Base-by-base conservation (phyloP, 2,888 invertebrate genomes). In the Campoplex nolae region DNA sequence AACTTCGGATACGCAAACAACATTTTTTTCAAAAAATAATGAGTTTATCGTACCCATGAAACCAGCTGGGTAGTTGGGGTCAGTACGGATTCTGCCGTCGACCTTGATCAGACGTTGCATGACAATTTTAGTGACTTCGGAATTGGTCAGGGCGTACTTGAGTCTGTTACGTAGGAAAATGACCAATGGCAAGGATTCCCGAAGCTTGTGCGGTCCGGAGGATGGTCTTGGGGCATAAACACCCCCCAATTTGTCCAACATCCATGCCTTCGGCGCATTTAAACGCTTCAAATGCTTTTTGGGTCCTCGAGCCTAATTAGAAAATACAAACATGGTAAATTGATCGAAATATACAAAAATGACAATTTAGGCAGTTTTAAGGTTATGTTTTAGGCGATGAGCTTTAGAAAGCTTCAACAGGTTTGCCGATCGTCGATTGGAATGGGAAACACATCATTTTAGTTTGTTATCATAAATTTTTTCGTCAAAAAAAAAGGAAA, bases 281-380 rank as follows among this genome's bases (percentile, higher is more conserved):
- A 99, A 96, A 95, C 99, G 99, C 97, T 99, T 99, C 96, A 99
- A 96, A 96, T 99, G 99, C 96, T 99, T 99, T 95, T 99, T 99
- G 71, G 99, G 99, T 95, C 99, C 99, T 95, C 99, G 98, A 95
- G 98, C 99, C 99, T 98, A 94, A 28, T 95, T 95, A 4, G 16
- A 62, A 32, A 16, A 62, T 6, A 1, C 38, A 38, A 38, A 38
- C 38, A 38, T 0, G 4, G 11, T 2, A 32, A 62, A 62, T 1
- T 62, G 28, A 62, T 32, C 32, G 7, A 62, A 6, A 62, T 6
- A 16, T 62, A 32, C 62, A 11, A 16, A 89, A 89, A 80, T 32
- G 23, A 18, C 38, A 4, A 35, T 45, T 35, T 56, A n/a, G 68
- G 35, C 11, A 48, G 8, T 71, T 62, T 16, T 45, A 4, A 32